A percentile compares a stretch with the other conserved stretches of the same genome.
Conservation (phyloP, 2,113 vertebrate genomes). For the Nymphicus hollandicus region DNA sequence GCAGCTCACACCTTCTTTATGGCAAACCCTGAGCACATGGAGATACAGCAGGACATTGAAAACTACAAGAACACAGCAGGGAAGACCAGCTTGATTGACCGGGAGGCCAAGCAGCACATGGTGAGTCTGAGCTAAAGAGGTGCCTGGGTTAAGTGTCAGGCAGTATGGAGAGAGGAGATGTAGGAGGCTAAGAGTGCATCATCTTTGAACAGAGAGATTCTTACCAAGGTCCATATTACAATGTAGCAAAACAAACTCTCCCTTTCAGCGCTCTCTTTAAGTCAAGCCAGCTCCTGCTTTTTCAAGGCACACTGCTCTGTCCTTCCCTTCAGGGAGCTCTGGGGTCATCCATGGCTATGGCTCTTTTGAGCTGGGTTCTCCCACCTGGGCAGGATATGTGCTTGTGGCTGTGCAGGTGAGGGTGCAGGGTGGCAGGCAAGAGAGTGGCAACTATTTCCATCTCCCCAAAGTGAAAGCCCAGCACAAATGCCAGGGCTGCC, state of each 20-base stretch:
- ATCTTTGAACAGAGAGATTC: background rate
- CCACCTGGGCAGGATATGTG: too few species aligned
- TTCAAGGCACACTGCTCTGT: background rate
- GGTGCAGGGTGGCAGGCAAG: background rate
- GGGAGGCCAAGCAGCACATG: constrained; percentile 86
- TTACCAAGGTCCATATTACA: background rate
- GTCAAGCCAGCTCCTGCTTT: background rate
- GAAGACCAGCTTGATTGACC: constrained; percentile 78
- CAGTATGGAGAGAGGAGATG: background rate
- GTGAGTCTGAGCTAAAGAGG: constrained; percentile 63
- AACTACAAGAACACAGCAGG: constrained; percentile 81
- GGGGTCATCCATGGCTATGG: background rate
- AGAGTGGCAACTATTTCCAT: background rate
- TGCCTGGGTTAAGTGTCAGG: background rate
- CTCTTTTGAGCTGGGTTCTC: background rate
- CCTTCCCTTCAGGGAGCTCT: background rate
- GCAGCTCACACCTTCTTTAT: constrained; percentile 96
- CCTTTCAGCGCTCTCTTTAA: background rate
- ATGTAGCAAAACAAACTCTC: background rate
- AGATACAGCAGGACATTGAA: constrained; percentile 87
- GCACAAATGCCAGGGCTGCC: background rate
- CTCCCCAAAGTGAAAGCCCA: background rate
- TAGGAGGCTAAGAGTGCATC: background rate
- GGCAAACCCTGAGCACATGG: constrained; percentile 96
- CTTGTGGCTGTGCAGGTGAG: background rate